These are phyloP conservation scores for Clamator glandarius DNA, from an alignment of 2,797 vertebrate genomes.

Conservation along the genomic window DNA sequence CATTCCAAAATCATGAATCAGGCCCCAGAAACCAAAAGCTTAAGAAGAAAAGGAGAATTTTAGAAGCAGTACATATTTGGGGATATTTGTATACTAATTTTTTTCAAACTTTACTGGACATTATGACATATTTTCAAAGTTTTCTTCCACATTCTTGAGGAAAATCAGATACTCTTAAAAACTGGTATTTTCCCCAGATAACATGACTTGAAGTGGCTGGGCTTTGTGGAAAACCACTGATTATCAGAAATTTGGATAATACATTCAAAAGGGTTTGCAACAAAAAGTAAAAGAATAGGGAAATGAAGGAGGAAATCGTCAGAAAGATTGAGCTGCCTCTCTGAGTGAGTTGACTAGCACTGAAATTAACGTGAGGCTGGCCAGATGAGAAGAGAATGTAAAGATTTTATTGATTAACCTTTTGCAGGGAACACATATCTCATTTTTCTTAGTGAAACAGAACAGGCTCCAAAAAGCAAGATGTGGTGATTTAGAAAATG, in stretches of 20 bases:
- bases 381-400: conserved; percentile 46
- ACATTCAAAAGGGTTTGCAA: not conserved
- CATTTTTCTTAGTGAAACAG: conserved; percentile 58
- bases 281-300: not conserved
- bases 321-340: conserved; percentile 12
- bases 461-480: conserved; percentile 32
- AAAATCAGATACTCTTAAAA: not conserved
- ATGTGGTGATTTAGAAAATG: conserved; percentile 33
- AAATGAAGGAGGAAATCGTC: conserved; percentile 17
- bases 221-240: not conserved
- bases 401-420: conserved; percentile 62
- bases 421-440: conserved; percentile 26
- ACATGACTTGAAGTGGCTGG: not conserved
- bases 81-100: not conserved
- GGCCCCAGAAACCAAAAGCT: not conserved
- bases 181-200: not conserved
- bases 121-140: not conserved
- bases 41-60: not conserved
- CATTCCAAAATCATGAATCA: not conserved
- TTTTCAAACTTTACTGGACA: not conserved
- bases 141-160: not conserved
- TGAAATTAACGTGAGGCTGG: conserved; percentile 40
- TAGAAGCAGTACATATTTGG: not conserved
- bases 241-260: not conserved
- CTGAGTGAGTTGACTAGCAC: not conserved